Evolutionary conservation across 92 coral and sea anemone species (phyloP).

Genomic region (Metridium senile): DNA sequence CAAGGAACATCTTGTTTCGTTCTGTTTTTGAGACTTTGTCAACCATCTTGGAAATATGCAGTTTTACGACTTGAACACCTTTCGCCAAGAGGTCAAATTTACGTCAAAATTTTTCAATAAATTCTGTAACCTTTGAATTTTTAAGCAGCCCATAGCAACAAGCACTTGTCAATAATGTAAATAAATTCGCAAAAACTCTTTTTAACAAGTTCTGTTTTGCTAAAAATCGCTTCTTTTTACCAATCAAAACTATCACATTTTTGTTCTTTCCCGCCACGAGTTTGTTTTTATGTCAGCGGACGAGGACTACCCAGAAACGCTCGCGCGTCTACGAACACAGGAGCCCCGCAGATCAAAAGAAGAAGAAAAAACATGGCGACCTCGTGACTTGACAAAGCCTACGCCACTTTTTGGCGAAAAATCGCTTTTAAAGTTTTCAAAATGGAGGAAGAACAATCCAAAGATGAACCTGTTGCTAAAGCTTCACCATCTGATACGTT

Average conservation of each 20-base stretch:
- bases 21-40: no score
- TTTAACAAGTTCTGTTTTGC: no score
- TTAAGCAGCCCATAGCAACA: neutral
- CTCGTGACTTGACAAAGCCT: neutral
- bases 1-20: no score
- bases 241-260: no score
- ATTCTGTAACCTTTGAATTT: no score
- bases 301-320: neutral
- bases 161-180: no score
- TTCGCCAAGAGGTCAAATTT: neutral
- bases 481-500: conserved; percentile 61
- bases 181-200: neutral
- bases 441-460: neutral
- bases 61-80: no score
- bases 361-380: neutral
- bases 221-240: no score
- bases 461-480: neutral
- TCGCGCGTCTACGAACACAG: neutral
- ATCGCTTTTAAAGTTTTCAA: neutral
- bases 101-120: neutral
- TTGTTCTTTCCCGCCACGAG: neutral
- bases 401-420: neutral
- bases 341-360: neutral
- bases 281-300: conserved; percentile 22
- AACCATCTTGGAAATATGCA: no score